Evolutionary conservation across 2,888 invertebrate species (phyloP), one percentile per base, ranked within the genome.

Genomic region (Eupelmus urozonus): DNA sequence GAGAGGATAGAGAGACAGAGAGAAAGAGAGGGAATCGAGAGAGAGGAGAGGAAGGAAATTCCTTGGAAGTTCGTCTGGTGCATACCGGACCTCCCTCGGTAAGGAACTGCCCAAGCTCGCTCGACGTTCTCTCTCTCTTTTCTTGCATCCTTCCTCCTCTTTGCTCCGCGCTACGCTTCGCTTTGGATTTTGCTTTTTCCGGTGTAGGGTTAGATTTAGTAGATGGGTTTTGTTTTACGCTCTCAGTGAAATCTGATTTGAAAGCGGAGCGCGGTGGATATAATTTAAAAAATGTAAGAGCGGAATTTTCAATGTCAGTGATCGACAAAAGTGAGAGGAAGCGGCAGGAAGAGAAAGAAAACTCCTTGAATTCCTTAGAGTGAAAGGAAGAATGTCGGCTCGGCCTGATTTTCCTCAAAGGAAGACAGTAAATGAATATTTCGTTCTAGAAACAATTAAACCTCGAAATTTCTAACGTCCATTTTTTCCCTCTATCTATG

Each of bases 21-120:
- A 49, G 73, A 53, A 11, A 20, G 53, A 53, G n/a, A 42, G n/a
- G 2, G 55, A 57, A 51, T 9, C 4, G 13, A 20, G 11, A 4
- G 53, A 53, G n/a, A 42, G 27, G 16, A 69, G 51, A 49, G 25
- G 29, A 51, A 1, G 27, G 72, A 53, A 78, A 79, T 79, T 79
- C 79, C 75, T 79, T 70, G 74, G 78, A 78, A 78, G 74, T 78
- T 78, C 74, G 78, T 78, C 78, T 78, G 78, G 49, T 63, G 70
- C 74, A 78, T 78, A 78, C 78, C 78, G 70, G 78, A 74, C 74
- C 74, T 78, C 78, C 78, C 65, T 70, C 51, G 74, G 63, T 70
- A 70, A 70, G 65, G 59, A 75, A 63, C 40, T 65, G 49, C 49
- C 29, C 55, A n/a, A n/a, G n/a, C 40, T n/a, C 76, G 20, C 45